These are phyloP conservation scores for Tragelaphus buxtoni DNA, from an alignment of 2,113 vertebrate genomes.

Conservation along the genomic window DNA sequence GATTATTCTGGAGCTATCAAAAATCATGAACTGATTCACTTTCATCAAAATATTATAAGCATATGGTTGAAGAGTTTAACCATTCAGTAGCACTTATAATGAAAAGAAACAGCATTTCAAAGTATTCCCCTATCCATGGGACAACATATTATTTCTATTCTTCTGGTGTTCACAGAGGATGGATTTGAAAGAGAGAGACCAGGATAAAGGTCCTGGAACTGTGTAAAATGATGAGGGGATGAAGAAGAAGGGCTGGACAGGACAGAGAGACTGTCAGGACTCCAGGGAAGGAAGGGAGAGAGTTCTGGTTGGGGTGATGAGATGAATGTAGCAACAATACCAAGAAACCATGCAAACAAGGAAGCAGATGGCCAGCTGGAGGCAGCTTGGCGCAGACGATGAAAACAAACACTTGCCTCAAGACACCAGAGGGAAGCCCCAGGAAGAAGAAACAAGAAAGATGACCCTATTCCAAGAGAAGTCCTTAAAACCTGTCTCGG, in stretches of 20 bases:
- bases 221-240: not conserved
- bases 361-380: not conserved
- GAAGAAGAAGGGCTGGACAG: not conserved
- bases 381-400: not conserved
- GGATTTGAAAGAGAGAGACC: not conserved
- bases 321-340: not conserved
- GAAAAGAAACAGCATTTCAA: not conserved
- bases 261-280: not conserved
- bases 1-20: not conserved
- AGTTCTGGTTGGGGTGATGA: not conserved
- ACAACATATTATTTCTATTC: not conserved
- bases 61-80: not conserved
- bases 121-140: not conserved
- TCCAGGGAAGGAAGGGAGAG: not conserved
- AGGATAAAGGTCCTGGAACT: not conserved
- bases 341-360: not conserved
- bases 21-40: not conserved
- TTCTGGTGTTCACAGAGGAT: not conserved
- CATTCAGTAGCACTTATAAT: not conserved
- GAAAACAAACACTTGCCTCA: not conserved
- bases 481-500: not conserved
- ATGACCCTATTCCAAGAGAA: not conserved
- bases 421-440: not conserved
- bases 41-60: not conserved
- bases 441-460: not conserved